A percentile compares a stretch with the other conserved stretches of the same genome.
These are phyloP conservation scores for Rhynchotus rufescens DNA, from an alignment of 2,797 vertebrate genomes.

Conservation along the genomic window DNA sequence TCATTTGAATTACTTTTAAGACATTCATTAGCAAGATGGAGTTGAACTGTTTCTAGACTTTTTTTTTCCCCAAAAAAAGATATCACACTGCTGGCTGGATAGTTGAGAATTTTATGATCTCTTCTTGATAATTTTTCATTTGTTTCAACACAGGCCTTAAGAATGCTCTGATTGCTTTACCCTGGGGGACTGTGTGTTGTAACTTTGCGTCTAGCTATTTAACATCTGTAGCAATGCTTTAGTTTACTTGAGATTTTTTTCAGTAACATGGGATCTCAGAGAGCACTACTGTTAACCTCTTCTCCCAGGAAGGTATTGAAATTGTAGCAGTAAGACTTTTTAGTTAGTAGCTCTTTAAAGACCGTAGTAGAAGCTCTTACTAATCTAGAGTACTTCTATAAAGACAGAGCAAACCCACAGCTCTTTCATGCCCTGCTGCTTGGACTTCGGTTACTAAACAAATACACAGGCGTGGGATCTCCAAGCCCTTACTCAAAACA, in stretches of 20 bases:
- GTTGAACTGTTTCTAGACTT: no score
- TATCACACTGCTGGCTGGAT: neutral
- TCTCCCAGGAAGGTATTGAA: neutral
- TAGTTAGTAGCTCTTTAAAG: neutral
- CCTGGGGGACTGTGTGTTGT: neutral
- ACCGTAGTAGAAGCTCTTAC: neutral
- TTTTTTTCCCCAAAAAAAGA: neutral
- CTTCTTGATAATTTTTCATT: neutral
- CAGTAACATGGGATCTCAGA: neutral
- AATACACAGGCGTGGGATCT: neutral
- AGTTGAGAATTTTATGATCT: neutral
- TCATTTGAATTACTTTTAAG: neutral
- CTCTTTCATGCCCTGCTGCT: neutral
- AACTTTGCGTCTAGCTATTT: neutral
- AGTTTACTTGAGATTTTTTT: neutral
- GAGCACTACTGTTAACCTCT: neutral
- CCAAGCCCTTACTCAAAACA: neutral
- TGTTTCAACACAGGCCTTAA: neutral
- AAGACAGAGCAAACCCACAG: neutral
- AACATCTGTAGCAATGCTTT: neutral
- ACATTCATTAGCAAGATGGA: no score
- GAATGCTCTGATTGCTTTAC: neutral
- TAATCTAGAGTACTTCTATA: neutral
- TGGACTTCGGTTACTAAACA: neutral
- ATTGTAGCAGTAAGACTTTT: neutral